Evolutionary conservation across 2,797 vertebrate genomes (phyloP).

Genomic region (Aulostomus chinensis): DNA sequence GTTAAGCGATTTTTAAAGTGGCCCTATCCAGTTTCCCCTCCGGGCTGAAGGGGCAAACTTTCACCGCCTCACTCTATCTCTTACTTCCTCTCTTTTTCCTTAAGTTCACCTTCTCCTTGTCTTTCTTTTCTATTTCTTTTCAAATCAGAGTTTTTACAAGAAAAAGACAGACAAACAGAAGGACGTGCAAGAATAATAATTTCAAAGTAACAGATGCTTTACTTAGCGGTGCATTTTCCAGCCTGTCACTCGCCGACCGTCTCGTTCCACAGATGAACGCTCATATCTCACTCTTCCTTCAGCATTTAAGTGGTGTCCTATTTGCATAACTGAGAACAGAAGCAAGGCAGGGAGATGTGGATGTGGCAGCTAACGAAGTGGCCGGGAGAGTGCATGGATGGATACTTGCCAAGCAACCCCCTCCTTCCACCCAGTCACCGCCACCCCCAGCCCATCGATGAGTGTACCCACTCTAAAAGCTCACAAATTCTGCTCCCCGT

Average conservation of each 20-base stretch:
- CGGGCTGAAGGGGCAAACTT: conserved; percentile 33
- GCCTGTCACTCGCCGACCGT: conserved; percentile 7
- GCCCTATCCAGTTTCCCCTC: conserved; percentile 74
- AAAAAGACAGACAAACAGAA: no score
- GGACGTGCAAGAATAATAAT: no score
- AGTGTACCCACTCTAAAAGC: conserved; percentile 82
- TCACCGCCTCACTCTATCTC: conserved; percentile 40
- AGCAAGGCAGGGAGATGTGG: conserved; percentile 24
- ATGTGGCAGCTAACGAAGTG: conserved; percentile 62
- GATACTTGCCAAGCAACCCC: conserved; percentile 73
- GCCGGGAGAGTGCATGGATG: conserved; percentile 76
- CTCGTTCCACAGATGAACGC: conserved; percentile 44
- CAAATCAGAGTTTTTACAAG: neutral
- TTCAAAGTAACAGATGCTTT: neutral
- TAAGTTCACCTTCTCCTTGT: neutral
- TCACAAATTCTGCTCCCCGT: conserved; percentile 81
- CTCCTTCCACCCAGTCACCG: conserved; percentile 25
- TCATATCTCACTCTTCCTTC: conserved; percentile 68
- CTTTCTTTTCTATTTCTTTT: neutral
- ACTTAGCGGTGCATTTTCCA: neutral
- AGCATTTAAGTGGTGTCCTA: conserved; percentile 64
- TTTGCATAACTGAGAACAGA: conserved; percentile 68
- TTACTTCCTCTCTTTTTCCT: conserved; percentile 23
- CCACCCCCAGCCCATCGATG: conserved; percentile 41
- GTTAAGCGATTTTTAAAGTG: conserved; percentile 80